Base-by-base conservation (phyloP, 2,797 vertebrate genomes). In the Austrolebias charrua region DNA sequence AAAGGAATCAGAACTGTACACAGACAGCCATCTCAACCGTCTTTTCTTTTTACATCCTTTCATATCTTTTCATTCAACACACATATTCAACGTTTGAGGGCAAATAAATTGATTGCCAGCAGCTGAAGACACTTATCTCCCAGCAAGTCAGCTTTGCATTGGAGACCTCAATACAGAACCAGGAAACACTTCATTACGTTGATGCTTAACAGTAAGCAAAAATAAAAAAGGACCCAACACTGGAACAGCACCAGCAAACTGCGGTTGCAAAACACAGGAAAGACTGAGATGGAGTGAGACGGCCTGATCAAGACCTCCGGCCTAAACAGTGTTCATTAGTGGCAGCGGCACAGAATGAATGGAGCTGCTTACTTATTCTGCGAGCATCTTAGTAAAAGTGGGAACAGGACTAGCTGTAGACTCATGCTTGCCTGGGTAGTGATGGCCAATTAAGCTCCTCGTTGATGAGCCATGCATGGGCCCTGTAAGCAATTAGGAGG, bases 371-470 rank as follows among this genome's bases (percentile, higher is more conserved):
- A 85, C 74, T 77, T 87, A 91, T 88, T 87, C 87, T 76, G 74
- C 52, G 29, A 71, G 86, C 86, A 70, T 88, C 80, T 61, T 70
- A 58, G 81, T 76, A 65, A 76, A 80, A 76, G 83, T 19, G 75
- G 80, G 71, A 79, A 71, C 63, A 63, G 75, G 51, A 78, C 82
- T 85, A 87, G 83, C 85, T 63, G 79, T 84, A 86, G 83, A 81
- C 86, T 81, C 68, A 78, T 83, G 87, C 87, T 86, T 81, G 85
- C 83, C 81, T 87, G 86, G 81, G 80, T 85, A 89, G 90, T 88
- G 90, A 92, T 90, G 89, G 91, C 90, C 92, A 93, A 92, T 93
- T 93, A 93, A 88, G 83, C 80, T 69, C 54, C 77, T 89, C 86
- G 89, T 83, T 91, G 91, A 92, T 90, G 89, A 92, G 85, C 88